Evolutionary conservation across 2,797 vertebrate genomes (phyloP).

Genomic region (Lepus townsendii): DNA sequence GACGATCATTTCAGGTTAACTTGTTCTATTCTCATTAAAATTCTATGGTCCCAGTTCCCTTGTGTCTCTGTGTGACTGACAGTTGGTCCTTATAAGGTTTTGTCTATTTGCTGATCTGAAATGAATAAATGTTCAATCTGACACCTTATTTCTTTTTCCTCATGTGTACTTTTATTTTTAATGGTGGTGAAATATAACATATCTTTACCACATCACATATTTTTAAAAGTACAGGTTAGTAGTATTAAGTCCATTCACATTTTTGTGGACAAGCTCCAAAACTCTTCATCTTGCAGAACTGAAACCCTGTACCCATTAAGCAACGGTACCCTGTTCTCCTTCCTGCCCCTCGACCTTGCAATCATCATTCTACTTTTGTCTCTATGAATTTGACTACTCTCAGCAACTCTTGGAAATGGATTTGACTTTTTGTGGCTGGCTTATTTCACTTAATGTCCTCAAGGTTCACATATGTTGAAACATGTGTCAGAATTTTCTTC

Average conservation of each 20-base stretch:
- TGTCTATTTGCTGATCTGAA: not conserved
- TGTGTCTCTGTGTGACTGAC: not conserved
- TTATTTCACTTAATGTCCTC: slow-evolving; percentile 8
- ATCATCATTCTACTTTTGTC: not conserved
- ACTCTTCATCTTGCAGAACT: slow-evolving; percentile 13
- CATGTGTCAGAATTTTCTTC: not conserved
- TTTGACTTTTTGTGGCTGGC: not conserved
- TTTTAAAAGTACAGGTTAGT: not conserved
- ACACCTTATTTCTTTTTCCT: not conserved
- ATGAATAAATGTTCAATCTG: not conserved
- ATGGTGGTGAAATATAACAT: not conserved
- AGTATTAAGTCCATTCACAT: not conserved
- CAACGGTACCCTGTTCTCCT: not conserved
- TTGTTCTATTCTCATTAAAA: slow-evolving; percentile 13
- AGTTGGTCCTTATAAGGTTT: not conserved
- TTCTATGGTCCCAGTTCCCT: not conserved
- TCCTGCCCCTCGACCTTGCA: not conserved
- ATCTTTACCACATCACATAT: not conserved
- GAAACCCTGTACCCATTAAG: not conserved
- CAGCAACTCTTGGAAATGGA: not conserved
- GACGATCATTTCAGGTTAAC: slow-evolving; percentile 3
- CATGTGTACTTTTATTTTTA: slow-evolving; percentile 32
- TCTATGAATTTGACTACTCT: not conserved
- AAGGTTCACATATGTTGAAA: not conserved
- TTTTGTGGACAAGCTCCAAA: not conserved